These are phyloP conservation scores for Acronicta alni DNA, from an alignment of 2,888 invertebrate species.

Conservation along the genomic window DNA sequence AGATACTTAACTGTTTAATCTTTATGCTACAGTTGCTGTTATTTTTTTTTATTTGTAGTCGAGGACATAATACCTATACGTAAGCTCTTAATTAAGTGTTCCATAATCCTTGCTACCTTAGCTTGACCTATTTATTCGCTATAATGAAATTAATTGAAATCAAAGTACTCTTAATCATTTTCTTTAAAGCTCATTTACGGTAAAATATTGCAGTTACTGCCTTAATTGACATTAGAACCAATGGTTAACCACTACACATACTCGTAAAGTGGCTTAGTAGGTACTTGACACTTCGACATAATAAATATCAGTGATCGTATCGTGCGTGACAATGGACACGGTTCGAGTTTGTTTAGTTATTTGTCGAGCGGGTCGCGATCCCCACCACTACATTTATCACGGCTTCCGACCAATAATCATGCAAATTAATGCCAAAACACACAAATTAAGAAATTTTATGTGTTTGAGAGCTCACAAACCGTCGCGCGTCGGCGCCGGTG, in stretches of 20 bases:
- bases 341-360: conserved; percentile 34
- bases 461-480: conserved; percentile 8
- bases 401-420: conserved; percentile 45
- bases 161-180: neutral
- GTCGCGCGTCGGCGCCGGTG: too few species aligned
- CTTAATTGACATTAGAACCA: conserved; percentile 2
- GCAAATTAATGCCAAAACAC: conserved; percentile 35
- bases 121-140: too few species aligned
- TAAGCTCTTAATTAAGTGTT: too few species aligned
- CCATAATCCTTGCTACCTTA: too few species aligned
- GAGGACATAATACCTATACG: too few species aligned
- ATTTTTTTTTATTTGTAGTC: too few species aligned
- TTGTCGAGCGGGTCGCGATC: neutral
- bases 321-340: conserved; percentile 19
- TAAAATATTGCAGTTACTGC: conserved; percentile 10
- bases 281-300: neutral
- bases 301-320: conserved; percentile 14
- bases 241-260: conserved; percentile 6
- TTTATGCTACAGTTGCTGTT: too few species aligned
- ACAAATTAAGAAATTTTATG: conserved; percentile 12
- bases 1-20: conserved; percentile 24
- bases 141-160: neutral
- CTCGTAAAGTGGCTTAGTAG: neutral
- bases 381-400: conserved; percentile 30
- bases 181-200: conserved; percentile 8